Percentiles rank a stretch among this genome's conserved stretches.
Evolutionary conservation across 2,888 invertebrate genomes (phyloP).

Genomic region (Amaurobius ferox): DNA sequence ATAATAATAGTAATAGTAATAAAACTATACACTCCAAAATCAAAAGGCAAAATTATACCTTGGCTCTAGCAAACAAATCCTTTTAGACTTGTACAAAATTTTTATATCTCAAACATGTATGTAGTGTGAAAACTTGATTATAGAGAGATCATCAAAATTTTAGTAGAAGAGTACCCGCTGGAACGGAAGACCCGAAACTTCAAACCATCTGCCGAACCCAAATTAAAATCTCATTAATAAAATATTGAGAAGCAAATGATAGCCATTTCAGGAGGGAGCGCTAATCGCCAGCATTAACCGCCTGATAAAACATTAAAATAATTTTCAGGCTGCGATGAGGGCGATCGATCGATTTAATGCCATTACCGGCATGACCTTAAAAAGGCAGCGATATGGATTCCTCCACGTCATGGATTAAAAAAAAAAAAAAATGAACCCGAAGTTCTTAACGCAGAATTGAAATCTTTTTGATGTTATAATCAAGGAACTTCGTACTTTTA

Average conservation of each 20-base stretch:
- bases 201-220: not conserved
- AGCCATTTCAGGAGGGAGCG: slow-evolving; percentile 1
- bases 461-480: slow-evolving; percentile 11
- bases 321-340: not conserved
- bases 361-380: too few species aligned
- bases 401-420: not conserved
- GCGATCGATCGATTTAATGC: not conserved
- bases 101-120: too few species aligned
- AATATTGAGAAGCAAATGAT: not conserved
- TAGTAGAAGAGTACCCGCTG: too few species aligned
- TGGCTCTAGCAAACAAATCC: too few species aligned
- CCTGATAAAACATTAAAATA: slow-evolving; percentile 11
- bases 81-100: too few species aligned
- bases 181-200: not conserved
- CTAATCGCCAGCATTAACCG: slow-evolving; percentile 19
- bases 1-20: too few species aligned
- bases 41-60: too few species aligned
- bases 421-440: not conserved
- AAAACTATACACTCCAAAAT: too few species aligned
- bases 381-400: too few species aligned
- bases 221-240: slow-evolving; percentile 25
- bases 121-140: too few species aligned
- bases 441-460: not conserved
- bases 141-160: too few species aligned
- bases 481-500: too few species aligned